These are phyloP conservation scores for Lithophane socia DNA, from an alignment of 2,888 invertebrate genomes.

Conservation along the genomic window DNA sequence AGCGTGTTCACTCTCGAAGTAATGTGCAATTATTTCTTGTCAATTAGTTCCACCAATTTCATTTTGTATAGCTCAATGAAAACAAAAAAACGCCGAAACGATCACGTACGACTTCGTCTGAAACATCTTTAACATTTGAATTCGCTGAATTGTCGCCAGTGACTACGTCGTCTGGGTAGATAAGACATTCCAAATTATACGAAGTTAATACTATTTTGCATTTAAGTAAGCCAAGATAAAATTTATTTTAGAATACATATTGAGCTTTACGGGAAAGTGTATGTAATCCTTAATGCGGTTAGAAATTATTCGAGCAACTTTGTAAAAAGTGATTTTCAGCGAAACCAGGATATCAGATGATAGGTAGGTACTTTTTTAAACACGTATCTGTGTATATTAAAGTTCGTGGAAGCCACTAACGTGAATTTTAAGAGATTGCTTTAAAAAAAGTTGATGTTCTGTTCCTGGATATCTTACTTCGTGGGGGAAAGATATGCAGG, in stretches of 20 bases:
- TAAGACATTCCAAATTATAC: slow-evolving; percentile 81
- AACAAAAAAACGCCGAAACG: slow-evolving; percentile 7
- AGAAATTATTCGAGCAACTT: neutral
- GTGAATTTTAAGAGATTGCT: neutral
- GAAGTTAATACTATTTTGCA: slow-evolving; percentile 80
- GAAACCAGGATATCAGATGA: neutral
- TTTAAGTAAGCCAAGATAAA: slow-evolving; percentile 76
- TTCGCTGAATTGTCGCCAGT: slow-evolving; percentile 62
- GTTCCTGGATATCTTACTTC: neutral
- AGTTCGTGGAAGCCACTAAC: neutral
- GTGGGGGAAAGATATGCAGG: no score
- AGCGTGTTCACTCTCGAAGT: neutral
- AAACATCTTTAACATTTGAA: slow-evolving; percentile 65
- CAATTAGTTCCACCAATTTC: slow-evolving; percentile 3
- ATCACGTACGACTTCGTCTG: slow-evolving; percentile 45
- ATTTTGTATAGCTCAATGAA: neutral
- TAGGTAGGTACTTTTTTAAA: neutral
- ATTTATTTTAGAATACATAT: slow-evolving; percentile 74
- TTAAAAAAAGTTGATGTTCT: neutral
- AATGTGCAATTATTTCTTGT: slow-evolving; percentile 19
- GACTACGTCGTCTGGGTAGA: slow-evolving; percentile 73
- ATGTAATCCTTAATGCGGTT: neutral
- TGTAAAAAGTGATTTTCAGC: neutral
- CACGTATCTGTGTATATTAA: neutral
- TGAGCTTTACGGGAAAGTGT: slow-evolving; percentile 29